Evolutionary conservation across 2,797 vertebrate genomes (phyloP).

Genomic region (Loris lydekkerianus): DNA sequence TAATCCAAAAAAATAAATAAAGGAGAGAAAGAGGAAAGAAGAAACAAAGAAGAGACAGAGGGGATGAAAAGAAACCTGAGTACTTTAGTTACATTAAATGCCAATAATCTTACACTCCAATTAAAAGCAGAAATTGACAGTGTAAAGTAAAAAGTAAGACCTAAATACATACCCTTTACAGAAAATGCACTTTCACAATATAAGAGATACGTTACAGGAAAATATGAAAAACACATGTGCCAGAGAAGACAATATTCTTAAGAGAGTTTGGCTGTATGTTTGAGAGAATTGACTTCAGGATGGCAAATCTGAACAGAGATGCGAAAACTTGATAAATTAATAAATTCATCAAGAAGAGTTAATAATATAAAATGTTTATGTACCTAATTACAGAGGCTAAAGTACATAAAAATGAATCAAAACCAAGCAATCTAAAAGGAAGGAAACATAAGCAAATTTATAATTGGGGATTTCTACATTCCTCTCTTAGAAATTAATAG

Average conservation of each 20-base stretch:
- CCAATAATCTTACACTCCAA: background rate
- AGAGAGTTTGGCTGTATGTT: background rate
- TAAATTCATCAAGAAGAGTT: background rate
- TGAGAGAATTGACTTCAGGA: background rate
- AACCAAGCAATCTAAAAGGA: background rate
- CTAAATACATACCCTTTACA: background rate
- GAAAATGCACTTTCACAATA: background rate
- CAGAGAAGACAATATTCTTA: background rate
- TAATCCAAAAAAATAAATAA: background rate
- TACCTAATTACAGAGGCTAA: background rate
- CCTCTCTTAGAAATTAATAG: background rate
- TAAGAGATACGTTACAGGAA: background rate
- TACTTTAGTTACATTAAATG: background rate
- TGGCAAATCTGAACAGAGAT: background rate
- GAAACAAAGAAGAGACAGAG: background rate
- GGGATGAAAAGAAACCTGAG: background rate
- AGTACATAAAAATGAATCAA: background rate
- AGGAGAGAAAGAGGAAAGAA: background rate
- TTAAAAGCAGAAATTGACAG: background rate
- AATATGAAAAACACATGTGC: background rate
- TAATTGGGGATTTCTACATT: background rate
- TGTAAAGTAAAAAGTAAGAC: constrained; percentile 12
- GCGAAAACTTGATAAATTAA: background rate
- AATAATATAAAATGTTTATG: background rate
- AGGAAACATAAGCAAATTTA: background rate